phyloP scores from a whole-genome alignment of 1,140 invertebrate genomes.

The Eupeodes corollae region DNA sequence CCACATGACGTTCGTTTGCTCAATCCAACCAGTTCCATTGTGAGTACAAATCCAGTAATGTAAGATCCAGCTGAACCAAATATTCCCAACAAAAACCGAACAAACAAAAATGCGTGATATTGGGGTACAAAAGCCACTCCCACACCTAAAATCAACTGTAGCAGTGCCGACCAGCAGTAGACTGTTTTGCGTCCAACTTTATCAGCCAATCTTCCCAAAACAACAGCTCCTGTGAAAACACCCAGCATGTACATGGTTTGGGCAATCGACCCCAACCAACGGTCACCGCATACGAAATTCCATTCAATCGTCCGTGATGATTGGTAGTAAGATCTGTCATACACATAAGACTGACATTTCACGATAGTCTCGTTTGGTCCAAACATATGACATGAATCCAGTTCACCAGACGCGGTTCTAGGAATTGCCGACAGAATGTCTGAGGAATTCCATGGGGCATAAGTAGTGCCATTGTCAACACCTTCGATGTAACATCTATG shows the following conservation, averaged over 20 bases:
- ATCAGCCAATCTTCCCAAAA: slow-evolving; percentile 76
- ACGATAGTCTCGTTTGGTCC: slow-evolving; percentile 38
- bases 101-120: slow-evolving; percentile 56
- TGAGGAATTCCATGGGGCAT: slow-evolving; percentile 42
- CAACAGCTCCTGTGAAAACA: slow-evolving; percentile 74
- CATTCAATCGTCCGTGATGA: slow-evolving; percentile 66
- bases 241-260: slow-evolving; percentile 81
- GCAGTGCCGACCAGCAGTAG: slow-evolving; percentile 59
- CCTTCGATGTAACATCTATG: slow-evolving; percentile 57
- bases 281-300: slow-evolving; percentile 69
- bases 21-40: slow-evolving; percentile 78
- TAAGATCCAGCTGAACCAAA: slow-evolving; percentile 75
- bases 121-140: slow-evolving; percentile 61
- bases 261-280: slow-evolving; percentile 69
- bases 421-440: slow-evolving; percentile 44
- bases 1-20: slow-evolving; percentile 71
- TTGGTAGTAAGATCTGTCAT: slow-evolving; percentile 56
- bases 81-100: slow-evolving; percentile 64
- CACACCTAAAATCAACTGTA: slow-evolving; percentile 61
- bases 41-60: slow-evolving; percentile 71
- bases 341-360: slow-evolving; percentile 54
- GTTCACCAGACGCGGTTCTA: slow-evolving; percentile 32
- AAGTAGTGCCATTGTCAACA: slow-evolving; percentile 40
- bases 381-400: slow-evolving; percentile 48
- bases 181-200: slow-evolving; percentile 72